These are phyloP conservation scores for Littorina saxatilis DNA, from an alignment of 1,140 invertebrate genomes.

Conservation along the genomic window DNA sequence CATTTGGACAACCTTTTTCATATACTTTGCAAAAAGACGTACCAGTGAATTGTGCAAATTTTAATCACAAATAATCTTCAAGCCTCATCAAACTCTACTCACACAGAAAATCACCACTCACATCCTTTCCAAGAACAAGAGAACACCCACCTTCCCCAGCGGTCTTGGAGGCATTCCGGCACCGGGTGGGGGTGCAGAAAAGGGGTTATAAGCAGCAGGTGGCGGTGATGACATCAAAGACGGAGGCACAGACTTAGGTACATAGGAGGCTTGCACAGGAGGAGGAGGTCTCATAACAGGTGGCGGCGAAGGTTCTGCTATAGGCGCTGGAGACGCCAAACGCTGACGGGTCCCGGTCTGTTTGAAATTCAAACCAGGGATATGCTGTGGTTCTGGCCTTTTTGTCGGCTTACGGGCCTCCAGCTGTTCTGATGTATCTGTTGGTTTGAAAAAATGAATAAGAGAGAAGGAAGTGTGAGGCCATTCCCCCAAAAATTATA, in stretches of 20 bases:
- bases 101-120: no score
- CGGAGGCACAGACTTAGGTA: not conserved
- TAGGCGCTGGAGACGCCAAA: conserved; percentile 12
- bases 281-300: not conserved
- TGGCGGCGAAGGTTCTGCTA: not conserved
- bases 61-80: no score
- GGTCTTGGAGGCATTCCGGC: not conserved
- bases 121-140: no score
- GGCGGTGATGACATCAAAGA: not conserved
- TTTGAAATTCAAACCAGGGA: conserved; percentile 47
- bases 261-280: no score
- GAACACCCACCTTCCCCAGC: no score
- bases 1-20: no score
- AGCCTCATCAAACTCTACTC: no score
- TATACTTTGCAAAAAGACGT: no score
- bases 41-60: no score
- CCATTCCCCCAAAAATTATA: no score
- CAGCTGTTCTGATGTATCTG: conserved; percentile 37
- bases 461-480: no score
- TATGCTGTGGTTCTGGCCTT: conserved; percentile 26
- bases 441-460: no score
- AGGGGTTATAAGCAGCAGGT: not conserved
- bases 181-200: not conserved
- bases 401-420: conserved; percentile 16
- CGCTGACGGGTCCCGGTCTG: conserved; percentile 13